phyloP scores from a whole-genome alignment of 2,888 invertebrate genomes.

The Tolmerus cingulatus region DNA sequence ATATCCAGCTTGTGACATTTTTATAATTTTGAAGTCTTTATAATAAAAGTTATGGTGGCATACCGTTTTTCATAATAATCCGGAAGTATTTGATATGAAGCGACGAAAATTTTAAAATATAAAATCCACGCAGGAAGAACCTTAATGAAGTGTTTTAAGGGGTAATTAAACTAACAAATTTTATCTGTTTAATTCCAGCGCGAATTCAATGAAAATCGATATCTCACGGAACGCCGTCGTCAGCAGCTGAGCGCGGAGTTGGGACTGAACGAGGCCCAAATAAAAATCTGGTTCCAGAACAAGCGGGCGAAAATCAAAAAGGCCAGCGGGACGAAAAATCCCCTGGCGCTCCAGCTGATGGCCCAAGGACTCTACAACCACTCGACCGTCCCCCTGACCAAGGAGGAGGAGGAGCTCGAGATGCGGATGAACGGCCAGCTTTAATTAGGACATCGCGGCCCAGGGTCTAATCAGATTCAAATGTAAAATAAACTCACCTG shows the following conservation, averaged over 20 bases:
- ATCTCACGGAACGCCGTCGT: conserved; percentile 90
- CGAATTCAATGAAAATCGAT: conserved; percentile 92
- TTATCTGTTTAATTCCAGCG: conserved; percentile 64
- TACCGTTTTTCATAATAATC: too few species aligned
- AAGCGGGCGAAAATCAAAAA: conserved; percentile 97
- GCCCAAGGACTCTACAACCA: conserved; percentile 95
- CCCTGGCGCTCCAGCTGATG: conserved; percentile 88
- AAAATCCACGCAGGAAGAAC: too few species aligned
- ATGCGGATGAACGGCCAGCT: conserved; percentile 64
- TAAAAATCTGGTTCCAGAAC: conserved; percentile 98
- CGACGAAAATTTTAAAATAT: too few species aligned
- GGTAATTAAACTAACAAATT: neutral
- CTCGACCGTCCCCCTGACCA: conserved; percentile 76
- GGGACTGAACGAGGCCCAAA: conserved; percentile 94
- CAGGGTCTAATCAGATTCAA: neutral
- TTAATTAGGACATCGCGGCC: neutral
- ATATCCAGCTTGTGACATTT: too few species aligned
- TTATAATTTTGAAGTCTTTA: too few species aligned
- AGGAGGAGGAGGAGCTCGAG: conserved; percentile 76
- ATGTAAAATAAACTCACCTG: neutral
- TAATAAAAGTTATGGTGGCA: too few species aligned
- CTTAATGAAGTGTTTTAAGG: too few species aligned
- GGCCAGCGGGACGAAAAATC: conserved; percentile 83
- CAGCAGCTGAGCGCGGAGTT: conserved; percentile 91
- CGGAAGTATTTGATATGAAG: too few species aligned